phyloP scores from a whole-genome alignment of 1,140 invertebrate species.

The Dryas iulia region DNA sequence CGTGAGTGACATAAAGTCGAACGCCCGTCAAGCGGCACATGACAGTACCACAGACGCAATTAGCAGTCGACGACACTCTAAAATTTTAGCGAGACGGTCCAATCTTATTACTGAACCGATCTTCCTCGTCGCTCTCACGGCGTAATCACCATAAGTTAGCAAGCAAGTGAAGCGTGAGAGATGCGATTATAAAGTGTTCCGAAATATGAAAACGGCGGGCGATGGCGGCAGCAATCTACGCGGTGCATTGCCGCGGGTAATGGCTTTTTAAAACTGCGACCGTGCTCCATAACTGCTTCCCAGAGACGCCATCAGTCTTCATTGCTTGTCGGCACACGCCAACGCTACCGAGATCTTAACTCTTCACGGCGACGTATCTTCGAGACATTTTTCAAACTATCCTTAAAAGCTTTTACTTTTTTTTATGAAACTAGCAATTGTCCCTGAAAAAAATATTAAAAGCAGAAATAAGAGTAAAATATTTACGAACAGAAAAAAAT shows the following conservation, averaged over 20 bases:
- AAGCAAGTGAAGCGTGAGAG: slow-evolving; percentile 75
- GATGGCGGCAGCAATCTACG: slow-evolving; percentile 65
- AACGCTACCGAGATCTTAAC: slow-evolving; percentile 65
- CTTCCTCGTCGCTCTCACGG: slow-evolving; percentile 77
- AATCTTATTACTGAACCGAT: slow-evolving; percentile 78
- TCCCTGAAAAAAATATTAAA: neutral
- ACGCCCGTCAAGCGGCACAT: slow-evolving; percentile 29
- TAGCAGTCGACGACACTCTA: slow-evolving; percentile 74
- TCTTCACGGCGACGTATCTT: slow-evolving; percentile 63
- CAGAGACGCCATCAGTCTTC: slow-evolving; percentile 77
- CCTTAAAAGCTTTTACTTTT: slow-evolving; percentile 40
- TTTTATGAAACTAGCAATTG: slow-evolving; percentile 15
- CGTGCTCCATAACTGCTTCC: slow-evolving; percentile 74
- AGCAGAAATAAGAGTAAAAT: no score
- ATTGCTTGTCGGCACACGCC: slow-evolving; percentile 73
- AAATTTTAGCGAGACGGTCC: slow-evolving; percentile 76
- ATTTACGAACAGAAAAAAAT: no score
- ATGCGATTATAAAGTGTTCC: slow-evolving; percentile 79
- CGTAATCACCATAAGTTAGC: slow-evolving; percentile 80
- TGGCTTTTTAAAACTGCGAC: slow-evolving; percentile 80
- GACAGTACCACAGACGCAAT: slow-evolving; percentile 68
- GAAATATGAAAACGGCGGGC: slow-evolving; percentile 71
- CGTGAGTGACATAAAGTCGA: slow-evolving; percentile 3
- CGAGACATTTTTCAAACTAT: slow-evolving; percentile 64
- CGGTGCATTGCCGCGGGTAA: slow-evolving; percentile 74